Percentiles rank a stretch among this genome's conserved stretches.
phyloP scores from a whole-genome alignment of 2,888 invertebrate genomes.

The Lordiphosa fenestrarum region DNA sequence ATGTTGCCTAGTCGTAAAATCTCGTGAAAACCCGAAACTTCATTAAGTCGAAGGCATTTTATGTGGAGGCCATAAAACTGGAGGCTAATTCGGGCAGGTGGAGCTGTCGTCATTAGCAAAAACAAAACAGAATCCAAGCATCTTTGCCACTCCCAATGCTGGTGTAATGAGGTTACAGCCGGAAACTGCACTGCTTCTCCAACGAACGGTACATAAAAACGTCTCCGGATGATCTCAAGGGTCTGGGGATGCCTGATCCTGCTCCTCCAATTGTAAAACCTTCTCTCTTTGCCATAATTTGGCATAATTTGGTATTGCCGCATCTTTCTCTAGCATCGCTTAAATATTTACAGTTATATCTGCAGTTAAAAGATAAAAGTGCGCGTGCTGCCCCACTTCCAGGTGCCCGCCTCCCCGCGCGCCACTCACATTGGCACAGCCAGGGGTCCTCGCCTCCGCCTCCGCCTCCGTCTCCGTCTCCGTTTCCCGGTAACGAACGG shows the following conservation, averaged over 20 bases:
- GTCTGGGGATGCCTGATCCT: too few relatives aligned
- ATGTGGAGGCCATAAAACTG: conserved; percentile 24
- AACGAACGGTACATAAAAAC: too few relatives aligned
- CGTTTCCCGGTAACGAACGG: conserved; percentile 2
- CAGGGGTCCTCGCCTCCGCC: neutral
- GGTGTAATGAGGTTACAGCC: too few relatives aligned
- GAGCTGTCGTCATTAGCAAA: conserved; percentile 11
- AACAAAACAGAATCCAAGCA: neutral
- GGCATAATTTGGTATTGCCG: neutral
- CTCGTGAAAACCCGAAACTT: conserved; percentile 11
- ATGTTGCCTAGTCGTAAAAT: conserved; percentile 30
- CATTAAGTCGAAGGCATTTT: conserved; percentile 23
- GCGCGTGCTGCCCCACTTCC: conserved; percentile 39
- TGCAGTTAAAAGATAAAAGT: conserved; percentile 66
- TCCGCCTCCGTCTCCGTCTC: neutral
- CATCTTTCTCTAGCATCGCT: conserved; percentile 15
- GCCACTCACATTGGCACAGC: conserved; percentile 1
- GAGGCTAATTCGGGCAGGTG: conserved; percentile 5
- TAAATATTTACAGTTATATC: conserved; percentile 66
- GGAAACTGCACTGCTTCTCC: too few relatives aligned
- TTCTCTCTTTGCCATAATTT: too few relatives aligned
- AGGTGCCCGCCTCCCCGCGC: conserved; percentile 1
- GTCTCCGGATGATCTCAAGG: too few relatives aligned
- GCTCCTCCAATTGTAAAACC: too few relatives aligned
- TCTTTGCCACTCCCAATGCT: too few relatives aligned